These are phyloP conservation scores for Steinernema feltiae DNA, from an alignment of 1,140 invertebrate genomes.

Conservation along the genomic window DNA sequence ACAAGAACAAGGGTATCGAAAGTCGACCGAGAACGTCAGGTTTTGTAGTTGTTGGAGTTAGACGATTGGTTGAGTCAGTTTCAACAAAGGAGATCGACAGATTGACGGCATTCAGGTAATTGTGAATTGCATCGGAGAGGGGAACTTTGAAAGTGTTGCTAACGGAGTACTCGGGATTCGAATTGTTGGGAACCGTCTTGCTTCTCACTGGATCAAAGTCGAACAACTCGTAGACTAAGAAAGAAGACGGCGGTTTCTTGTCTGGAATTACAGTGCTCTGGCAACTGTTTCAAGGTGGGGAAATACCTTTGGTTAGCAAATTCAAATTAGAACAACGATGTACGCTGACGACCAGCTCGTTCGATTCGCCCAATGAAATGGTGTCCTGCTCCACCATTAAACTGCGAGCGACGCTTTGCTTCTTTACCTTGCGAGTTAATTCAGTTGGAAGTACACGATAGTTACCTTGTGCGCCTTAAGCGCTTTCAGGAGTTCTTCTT, in stretches of 20 bases:
- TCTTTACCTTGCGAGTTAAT: too few relatives aligned
- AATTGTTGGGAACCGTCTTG: slow-evolving; percentile 20
- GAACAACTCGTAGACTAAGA: slow-evolving; percentile 46
- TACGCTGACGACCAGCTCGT: slow-evolving; percentile 38
- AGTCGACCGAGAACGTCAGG: slow-evolving; percentile 22
- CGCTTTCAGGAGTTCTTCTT: slow-evolving; percentile 34
- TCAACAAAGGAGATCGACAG: slow-evolving; percentile 17
- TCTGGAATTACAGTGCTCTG: slow-evolving; percentile 8
- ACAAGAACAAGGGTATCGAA: slow-evolving; percentile 28
- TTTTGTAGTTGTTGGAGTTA: slow-evolving; percentile 1
- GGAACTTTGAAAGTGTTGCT: slow-evolving; percentile 32
- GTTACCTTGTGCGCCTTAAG: slow-evolving; percentile 44
- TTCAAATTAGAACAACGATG: slow-evolving; percentile 34
- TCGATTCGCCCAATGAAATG: slow-evolving; percentile 19
- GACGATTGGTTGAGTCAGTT: neutral
- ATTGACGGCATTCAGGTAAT: slow-evolving; percentile 33
- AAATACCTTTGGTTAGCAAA: slow-evolving; percentile 16
- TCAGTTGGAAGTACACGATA: too few relatives aligned
- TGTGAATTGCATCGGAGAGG: slow-evolving; percentile 30
- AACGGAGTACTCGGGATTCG: slow-evolving; percentile 38
- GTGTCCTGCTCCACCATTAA: slow-evolving; percentile 26
- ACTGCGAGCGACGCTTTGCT: slow-evolving; percentile 16
- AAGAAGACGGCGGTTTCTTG: slow-evolving; percentile 23
- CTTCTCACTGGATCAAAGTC: slow-evolving; percentile 42
- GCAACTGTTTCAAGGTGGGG: neutral